Percentiles rank a stretch among this genome's conserved stretches.
These are phyloP conservation scores for Cepaea hortensis DNA, from an alignment of 2,888 invertebrate genomes.

Conservation along the genomic window DNA sequence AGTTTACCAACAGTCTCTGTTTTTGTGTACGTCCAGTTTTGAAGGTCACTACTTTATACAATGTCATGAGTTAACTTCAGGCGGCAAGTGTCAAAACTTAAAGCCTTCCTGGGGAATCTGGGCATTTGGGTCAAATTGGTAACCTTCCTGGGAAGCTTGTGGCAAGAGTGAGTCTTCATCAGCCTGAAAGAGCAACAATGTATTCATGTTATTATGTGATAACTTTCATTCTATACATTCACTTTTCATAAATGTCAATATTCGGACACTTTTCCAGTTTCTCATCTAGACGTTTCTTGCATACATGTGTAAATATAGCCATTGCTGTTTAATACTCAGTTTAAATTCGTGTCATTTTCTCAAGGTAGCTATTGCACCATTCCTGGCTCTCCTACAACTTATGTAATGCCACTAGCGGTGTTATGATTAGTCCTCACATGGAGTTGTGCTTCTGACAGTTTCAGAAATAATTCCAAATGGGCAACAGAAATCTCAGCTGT, in stretches of 20 bases:
- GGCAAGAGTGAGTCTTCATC: conserved; percentile 90
- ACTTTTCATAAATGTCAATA: background rate
- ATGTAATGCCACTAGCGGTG: too few species aligned
- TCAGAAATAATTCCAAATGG: too few species aligned
- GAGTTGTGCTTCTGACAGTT: too few species aligned
- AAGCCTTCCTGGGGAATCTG: conserved; percentile 87
- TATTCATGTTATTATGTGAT: background rate
- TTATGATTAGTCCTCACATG: too few species aligned
- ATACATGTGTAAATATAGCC: too few species aligned
- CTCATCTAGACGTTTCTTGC: too few species aligned
- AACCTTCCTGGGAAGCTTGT: conserved; percentile 85
- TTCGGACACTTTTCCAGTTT: too few species aligned
- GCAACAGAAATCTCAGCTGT: too few species aligned
- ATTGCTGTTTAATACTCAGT: too few species aligned
- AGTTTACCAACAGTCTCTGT: background rate
- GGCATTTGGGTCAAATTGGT: conserved; percentile 89
- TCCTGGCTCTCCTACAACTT: too few species aligned
- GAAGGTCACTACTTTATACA: conserved; percentile 43
- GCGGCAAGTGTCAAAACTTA: conserved; percentile 82
- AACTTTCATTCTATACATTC: background rate
- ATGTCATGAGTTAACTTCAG: background rate
- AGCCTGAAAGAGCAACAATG: conserved; percentile 77
- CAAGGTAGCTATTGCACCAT: too few species aligned
- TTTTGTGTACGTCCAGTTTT: conserved; percentile 7
- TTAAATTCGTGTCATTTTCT: too few species aligned